A percentile compares a stretch with the other conserved stretches of the same genome.
Conservation (phyloP, 2,113 vertebrate genomes). For the Eulemur macaco region DNA sequence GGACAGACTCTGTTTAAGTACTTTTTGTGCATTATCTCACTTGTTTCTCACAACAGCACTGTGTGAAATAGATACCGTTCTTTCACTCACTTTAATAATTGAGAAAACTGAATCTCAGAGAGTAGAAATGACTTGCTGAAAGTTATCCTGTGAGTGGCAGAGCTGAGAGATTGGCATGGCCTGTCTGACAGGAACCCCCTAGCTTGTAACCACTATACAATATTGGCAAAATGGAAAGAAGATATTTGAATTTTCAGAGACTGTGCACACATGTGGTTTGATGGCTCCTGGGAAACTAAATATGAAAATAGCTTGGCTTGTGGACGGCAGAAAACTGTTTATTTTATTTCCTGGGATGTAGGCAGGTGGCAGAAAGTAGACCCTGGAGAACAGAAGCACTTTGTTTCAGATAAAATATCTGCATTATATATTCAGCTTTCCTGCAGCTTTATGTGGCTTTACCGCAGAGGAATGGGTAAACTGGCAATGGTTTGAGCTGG, state of each 20-base stretch:
- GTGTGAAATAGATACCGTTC: background rate
- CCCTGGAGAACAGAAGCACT: slow-evolving; percentile 52
- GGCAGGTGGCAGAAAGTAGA: slow-evolving; percentile 52
- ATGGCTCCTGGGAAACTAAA: background rate
- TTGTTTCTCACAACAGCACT: slow-evolving; percentile 14
- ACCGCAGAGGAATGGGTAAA: background rate
- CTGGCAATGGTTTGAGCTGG: background rate
- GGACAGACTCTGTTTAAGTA: background rate
- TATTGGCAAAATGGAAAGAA: background rate
- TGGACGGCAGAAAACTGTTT: slow-evolving; percentile 22
- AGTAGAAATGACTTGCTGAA: background rate
- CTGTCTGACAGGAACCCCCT: background rate
- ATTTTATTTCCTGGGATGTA: slow-evolving; percentile 3
- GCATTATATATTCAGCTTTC: slow-evolving; percentile 58
- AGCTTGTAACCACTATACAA: background rate
- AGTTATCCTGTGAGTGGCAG: background rate
- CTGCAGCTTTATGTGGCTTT: background rate
- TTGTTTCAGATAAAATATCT: slow-evolving; percentile 49
- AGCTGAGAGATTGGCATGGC: background rate
- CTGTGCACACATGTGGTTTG: background rate
- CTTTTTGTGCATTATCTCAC: background rate
- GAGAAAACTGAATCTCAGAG: slow-evolving; percentile 7
- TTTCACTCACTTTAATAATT: background rate
- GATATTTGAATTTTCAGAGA: background rate
- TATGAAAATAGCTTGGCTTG: slow-evolving; percentile 44